These are phyloP conservation scores for Halcyon badia DNA, from an alignment of 2,797 vertebrate genomes.

Conservation along the genomic window DNA sequence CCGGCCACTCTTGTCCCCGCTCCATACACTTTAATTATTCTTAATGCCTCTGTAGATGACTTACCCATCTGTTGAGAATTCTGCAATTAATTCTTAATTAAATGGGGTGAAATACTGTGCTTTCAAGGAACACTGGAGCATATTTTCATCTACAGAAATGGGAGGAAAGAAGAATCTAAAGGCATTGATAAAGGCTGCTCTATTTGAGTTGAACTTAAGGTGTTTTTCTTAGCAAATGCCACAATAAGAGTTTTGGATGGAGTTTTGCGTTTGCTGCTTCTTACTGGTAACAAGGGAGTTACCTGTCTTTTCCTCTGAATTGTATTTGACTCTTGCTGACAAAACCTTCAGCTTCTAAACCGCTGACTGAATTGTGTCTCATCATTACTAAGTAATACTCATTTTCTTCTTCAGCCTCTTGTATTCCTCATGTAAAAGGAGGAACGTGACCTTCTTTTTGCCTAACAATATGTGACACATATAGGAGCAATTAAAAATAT, in stretches of 20 bases:
- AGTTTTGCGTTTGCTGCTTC: neutral
- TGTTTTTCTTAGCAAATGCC: neutral
- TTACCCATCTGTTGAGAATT: constrained; percentile 55
- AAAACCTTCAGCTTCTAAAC: neutral
- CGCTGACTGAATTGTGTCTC: neutral
- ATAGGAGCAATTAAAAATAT: neutral
- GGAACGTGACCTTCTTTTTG: neutral
- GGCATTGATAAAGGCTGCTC: neutral
- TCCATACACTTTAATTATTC: neutral
- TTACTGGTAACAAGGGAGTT: neutral
- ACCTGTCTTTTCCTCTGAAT: neutral
- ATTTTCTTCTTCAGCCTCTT: neutral
- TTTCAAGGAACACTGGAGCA: constrained; percentile 8
- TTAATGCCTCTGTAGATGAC: constrained; percentile 15
- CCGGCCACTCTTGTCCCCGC: neutral
- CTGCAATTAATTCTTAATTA: constrained; percentile 57
- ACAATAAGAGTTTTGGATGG: neutral
- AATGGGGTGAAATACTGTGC: constrained; percentile 22
- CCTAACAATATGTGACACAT: neutral
- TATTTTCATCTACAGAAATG: neutral
- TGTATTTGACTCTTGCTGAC: neutral
- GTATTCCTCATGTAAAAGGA: neutral
- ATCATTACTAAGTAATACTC: neutral
- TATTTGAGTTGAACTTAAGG: neutral
- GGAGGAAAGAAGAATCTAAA: neutral